Evolutionary conservation across 2,888 invertebrate species (phyloP), one percentile per base, ranked within the genome.

Genomic region (Amblyjoppa fuscipennis): DNA sequence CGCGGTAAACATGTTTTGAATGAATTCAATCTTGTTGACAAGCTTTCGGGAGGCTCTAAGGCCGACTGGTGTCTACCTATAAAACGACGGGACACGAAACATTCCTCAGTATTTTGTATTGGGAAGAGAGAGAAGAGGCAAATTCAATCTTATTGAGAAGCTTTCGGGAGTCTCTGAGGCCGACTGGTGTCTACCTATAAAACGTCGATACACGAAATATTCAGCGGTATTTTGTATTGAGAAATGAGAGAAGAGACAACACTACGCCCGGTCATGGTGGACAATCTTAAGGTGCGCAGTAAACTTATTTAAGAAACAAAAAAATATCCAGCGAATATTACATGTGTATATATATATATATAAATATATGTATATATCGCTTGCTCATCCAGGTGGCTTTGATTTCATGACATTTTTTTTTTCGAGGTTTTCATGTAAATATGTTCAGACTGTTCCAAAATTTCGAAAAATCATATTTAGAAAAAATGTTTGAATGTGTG

Each of bases 1-100:
- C 84, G 80, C 69, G 81, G 87, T 91, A 92, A 92, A 93, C 92
- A 92, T 83, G 89, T 91, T 92, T 88, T 89, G 86, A 87, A 89
- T 89, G 41, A 91, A 87, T 77, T 61, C 41, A 78, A 89, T 87
- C 85, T 80, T 84, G 85, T 86, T 88, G 78, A 87, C 87, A 28
- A 25, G 59, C 20, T 59, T 25, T 38, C 56, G 34, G 31, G 53
- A 41, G 68, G 4, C 28, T 85, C 82, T 41, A 87, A 92, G 90
- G 89, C 88, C 91, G 77, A 77, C 85, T 84, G 71, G 84, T 87
- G 83, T 45, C 75, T 64, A 53, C 59, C 78, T 92, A 92, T 92
- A 92, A 91, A 92, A 90, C 87, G 86, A 3, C 68, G 75, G 66
- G 79, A 59, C 66, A 38, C 84, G 56, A 75, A 84, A 83, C 71